These are phyloP conservation scores for Pseudomugil gertrudae DNA, from an alignment of 2,797 vertebrate genomes.

Conservation along the genomic window DNA sequence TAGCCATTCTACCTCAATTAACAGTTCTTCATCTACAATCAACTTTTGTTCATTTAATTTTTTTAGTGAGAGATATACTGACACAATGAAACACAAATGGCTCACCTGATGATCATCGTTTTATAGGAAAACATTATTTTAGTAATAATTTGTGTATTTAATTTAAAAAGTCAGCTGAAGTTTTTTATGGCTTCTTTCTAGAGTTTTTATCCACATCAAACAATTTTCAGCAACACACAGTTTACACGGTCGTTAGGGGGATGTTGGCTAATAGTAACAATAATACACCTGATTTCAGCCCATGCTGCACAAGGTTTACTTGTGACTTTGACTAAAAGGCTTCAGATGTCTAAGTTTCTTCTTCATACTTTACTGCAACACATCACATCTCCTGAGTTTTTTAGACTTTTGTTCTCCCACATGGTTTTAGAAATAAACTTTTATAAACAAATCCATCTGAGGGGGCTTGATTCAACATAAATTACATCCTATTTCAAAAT, in stretches of 20 bases:
- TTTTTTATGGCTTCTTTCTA: neutral
- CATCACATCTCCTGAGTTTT: constrained; percentile 4
- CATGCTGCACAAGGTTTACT: neutral
- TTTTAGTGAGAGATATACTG: neutral
- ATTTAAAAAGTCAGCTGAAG: neutral
- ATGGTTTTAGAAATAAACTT: constrained; percentile 1
- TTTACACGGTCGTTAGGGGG: neutral
- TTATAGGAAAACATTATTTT: neutral
- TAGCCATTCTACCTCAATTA: neutral
- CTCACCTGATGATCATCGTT: neutral
- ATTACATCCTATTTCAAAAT: constrained; percentile 22
- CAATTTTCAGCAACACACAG: neutral
- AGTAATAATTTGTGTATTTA: neutral
- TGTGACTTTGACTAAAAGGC: neutral
- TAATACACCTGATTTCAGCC: neutral
- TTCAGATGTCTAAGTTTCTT: constrained; percentile 1
- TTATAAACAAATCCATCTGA: constrained; percentile 2
- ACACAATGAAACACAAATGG: neutral
- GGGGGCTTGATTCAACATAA: constrained; percentile 12
- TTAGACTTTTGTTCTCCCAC: constrained; percentile 25
- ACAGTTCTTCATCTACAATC: neutral
- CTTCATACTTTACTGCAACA: neutral
- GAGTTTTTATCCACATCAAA: neutral
- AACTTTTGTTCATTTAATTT: neutral
- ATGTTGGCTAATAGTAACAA: neutral